Percentiles rank a stretch among this genome's conserved stretches.
Conservation (phyloP, 2,797 vertebrate genomes). For the Hephaestus fuliginosus region DNA sequence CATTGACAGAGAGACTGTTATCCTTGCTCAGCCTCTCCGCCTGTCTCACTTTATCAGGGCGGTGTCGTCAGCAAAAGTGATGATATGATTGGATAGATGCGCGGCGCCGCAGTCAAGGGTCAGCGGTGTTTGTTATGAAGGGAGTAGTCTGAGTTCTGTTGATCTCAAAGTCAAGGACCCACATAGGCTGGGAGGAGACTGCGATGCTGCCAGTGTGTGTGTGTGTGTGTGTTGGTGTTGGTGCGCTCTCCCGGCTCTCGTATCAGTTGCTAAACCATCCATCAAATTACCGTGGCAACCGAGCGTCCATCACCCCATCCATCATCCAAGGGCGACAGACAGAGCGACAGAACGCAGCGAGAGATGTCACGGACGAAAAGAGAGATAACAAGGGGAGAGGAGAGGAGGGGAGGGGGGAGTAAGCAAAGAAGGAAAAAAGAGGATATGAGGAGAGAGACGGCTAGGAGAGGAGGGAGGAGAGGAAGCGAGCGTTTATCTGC, state of each 20-base stretch:
- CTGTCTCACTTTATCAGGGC: slow-evolving; percentile 47
- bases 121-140: slow-evolving; percentile 42
- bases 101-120: slow-evolving; percentile 44
- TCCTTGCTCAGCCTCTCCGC: slow-evolving; percentile 22
- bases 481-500: background rate
- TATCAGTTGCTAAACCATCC: slow-evolving; percentile 80
- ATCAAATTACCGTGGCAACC: slow-evolving; percentile 80
- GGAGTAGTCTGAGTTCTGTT: slow-evolving; percentile 51
- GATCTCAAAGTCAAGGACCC: slow-evolving; percentile 73
- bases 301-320: slow-evolving; percentile 76
- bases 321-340: slow-evolving; percentile 80
- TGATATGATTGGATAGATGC: slow-evolving; percentile 56
- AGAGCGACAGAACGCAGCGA: slow-evolving; percentile 58
- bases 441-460: background rate
- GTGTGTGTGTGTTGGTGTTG: slow-evolving; percentile 39
- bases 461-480: background rate
- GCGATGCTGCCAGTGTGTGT: slow-evolving; percentile 34
- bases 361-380: slow-evolving; percentile 69
- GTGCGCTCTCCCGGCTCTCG: slow-evolving; percentile 20
- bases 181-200: slow-evolving; percentile 17
- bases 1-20: slow-evolving; percentile 52
- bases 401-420: background rate
- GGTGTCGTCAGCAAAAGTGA: slow-evolving; percentile 40
- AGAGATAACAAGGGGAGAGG: slow-evolving; percentile 68
- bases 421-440: background rate